A percentile compares a stretch with the other conserved stretches of the same genome.
Conservation (phyloP, 1,140 invertebrate species). For the Danaus plexippus region DNA sequence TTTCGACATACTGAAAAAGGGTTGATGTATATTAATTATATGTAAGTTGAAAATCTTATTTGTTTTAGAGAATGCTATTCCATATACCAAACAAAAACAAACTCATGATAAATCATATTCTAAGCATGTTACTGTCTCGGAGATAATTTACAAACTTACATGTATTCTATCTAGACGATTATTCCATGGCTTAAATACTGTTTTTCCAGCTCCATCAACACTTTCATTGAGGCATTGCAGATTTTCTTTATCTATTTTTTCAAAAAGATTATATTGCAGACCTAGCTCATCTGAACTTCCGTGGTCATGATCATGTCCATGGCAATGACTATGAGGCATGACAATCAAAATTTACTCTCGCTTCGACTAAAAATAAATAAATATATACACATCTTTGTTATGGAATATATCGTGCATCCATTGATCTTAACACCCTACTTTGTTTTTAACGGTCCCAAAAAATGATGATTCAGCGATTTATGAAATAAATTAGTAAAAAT, state of each 20-base stretch:
- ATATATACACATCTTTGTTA: too few relatives aligned
- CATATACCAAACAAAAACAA: not conserved
- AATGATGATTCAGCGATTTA: too few relatives aligned
- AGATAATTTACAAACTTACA: constrained; percentile 68
- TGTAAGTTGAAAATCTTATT: not conserved
- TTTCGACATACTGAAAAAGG: constrained; percentile 86
- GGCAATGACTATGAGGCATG: constrained; percentile 61
- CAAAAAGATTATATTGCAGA: constrained; percentile 88
- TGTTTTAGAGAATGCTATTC: not conserved
- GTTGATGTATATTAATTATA: not conserved
- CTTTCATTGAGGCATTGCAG: constrained; percentile 93
- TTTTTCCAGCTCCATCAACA: constrained; percentile 86
- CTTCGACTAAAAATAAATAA: too few relatives aligned
- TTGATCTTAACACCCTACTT: too few relatives aligned
- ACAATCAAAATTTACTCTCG: too few relatives aligned
- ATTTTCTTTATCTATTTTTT: constrained; percentile 92
- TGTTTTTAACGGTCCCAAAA: too few relatives aligned
- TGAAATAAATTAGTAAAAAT: too few relatives aligned
- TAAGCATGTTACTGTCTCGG: not conserved
- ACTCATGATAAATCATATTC: not conserved
- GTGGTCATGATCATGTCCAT: constrained; percentile 69
- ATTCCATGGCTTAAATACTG: constrained; percentile 95
- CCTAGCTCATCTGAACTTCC: constrained; percentile 82
- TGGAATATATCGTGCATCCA: too few relatives aligned
- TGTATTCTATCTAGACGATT: constrained; percentile 82